Evolutionary conservation across 2,113 vertebrate genomes (phyloP).

Genomic region (Myrmecophaga tridactyla): DNA sequence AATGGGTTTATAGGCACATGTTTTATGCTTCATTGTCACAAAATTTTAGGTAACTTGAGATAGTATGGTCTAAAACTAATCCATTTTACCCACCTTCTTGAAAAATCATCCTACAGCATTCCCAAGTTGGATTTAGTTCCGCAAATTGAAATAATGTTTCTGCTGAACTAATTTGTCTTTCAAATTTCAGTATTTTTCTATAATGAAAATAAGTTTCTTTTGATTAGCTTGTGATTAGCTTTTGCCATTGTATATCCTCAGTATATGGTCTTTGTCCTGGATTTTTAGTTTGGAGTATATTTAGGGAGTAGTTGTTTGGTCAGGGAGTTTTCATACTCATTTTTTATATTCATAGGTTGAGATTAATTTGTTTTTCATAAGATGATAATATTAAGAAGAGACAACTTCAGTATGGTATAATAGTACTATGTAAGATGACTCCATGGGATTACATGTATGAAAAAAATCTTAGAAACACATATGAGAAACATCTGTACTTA

Average conservation of each 20-base stretch:
- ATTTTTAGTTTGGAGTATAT: background rate
- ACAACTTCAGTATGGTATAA: background rate
- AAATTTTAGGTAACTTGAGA: background rate
- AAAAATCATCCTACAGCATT: background rate
- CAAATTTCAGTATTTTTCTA: background rate
- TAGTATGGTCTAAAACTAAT: background rate
- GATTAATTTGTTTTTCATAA: conserved; percentile 15
- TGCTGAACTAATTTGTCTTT: background rate
- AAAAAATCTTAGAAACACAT: background rate
- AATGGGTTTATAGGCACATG: background rate
- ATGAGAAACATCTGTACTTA: conserved; percentile 32
- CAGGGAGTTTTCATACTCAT: background rate
- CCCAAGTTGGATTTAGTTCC: background rate
- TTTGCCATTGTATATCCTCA: background rate
- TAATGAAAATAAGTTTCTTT: background rate
- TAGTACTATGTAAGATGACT: background rate
- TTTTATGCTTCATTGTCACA: background rate
- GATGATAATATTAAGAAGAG: background rate
- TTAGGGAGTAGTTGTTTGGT: background rate
- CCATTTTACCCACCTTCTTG: background rate
- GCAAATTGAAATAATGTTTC: conserved; percentile 19
- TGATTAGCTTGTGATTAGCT: background rate
- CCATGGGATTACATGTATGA: background rate
- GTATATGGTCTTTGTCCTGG: background rate
- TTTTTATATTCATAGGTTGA: background rate